Percentiles rank a stretch among this genome's conserved stretches.
These are phyloP conservation scores for Palythoa grandiflora DNA, from an alignment of 92 coral and sea anemone genomes.

Conservation along the genomic window DNA sequence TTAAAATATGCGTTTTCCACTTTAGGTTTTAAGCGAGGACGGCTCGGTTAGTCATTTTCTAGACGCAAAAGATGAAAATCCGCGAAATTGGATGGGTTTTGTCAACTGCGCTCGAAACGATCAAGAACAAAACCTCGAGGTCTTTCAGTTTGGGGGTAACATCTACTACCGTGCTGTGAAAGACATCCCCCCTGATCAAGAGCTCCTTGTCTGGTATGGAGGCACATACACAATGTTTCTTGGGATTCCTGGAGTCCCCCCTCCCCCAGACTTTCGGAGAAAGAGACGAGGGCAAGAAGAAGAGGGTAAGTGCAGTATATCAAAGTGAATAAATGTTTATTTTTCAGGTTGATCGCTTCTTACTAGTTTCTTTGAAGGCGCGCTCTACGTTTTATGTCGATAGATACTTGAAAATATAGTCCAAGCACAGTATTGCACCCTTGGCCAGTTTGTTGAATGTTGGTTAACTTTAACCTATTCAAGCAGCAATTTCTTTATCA, in stretches of 20 bases:
- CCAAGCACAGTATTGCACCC: too few species aligned
- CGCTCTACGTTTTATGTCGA: too few species aligned
- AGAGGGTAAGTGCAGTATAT: constrained; percentile 32
- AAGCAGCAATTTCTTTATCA: too few species aligned
- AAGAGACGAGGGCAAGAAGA: constrained; percentile 78
- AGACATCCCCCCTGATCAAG: constrained; percentile 99
- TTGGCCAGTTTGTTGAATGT: too few species aligned
- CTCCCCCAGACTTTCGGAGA: constrained; percentile 85
- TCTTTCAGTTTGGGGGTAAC: constrained; percentile 93
- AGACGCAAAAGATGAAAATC: constrained; percentile 98
- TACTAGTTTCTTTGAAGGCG: too few species aligned
- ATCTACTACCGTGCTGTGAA: constrained; percentile 97
- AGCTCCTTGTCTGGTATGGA: constrained; percentile 97
- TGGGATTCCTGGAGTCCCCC: constrained; percentile 97
- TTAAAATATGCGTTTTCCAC: neutral
- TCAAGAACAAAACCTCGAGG: constrained; percentile 97
- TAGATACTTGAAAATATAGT: too few species aligned
- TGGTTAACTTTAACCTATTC: too few species aligned
- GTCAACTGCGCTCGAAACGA: constrained; percentile 99
- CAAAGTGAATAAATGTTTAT: too few species aligned
- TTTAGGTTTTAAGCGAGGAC: constrained; percentile 94
- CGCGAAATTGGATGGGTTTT: constrained; percentile 99
- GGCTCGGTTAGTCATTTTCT: constrained; percentile 98
- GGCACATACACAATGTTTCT: constrained; percentile 93
- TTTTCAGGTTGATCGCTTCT: too few species aligned